Percentiles rank a stretch among this genome's conserved stretches.
phyloP scores from a whole-genome alignment of 1,140 invertebrate genomes.

The Apis cerana region DNA sequence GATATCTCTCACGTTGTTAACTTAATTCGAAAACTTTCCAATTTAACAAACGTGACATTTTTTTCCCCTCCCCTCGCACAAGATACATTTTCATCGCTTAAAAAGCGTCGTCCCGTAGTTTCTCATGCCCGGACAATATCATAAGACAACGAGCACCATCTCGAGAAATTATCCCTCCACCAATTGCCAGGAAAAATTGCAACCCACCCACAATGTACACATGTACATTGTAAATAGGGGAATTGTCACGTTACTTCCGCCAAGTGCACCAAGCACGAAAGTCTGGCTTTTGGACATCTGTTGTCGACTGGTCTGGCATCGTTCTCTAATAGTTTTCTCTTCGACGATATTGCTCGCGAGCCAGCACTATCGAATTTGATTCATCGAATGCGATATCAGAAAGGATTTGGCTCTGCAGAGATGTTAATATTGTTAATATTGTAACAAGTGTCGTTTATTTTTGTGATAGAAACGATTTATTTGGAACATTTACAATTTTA shows the following conservation, averaged over 20 bases:
- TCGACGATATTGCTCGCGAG: slow-evolving; percentile 44
- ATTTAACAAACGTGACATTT: too few relatives aligned
- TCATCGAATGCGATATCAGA: slow-evolving; percentile 23
- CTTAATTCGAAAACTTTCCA: too few relatives aligned
- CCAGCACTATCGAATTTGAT: slow-evolving; percentile 15
- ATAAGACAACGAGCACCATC: background rate
- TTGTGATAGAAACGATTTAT: too few relatives aligned
- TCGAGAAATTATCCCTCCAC: background rate
- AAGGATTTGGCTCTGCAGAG: background rate
- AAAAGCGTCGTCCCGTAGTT: too few relatives aligned
- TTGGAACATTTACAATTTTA: too few relatives aligned
- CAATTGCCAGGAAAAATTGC: slow-evolving; percentile 18
- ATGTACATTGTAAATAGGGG: slow-evolving; percentile 24
- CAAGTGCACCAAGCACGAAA: background rate
- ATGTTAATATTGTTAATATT: too few relatives aligned
- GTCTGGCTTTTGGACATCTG: slow-evolving; percentile 17
- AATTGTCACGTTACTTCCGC: slow-evolving; percentile 10
- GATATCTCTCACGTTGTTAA: too few relatives aligned
- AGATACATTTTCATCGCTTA: too few relatives aligned
- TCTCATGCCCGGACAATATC: background rate
- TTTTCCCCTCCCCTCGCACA: too few relatives aligned
- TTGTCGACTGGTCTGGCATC: background rate
- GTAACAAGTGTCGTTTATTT: too few relatives aligned
- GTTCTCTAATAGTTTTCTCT: slow-evolving; percentile 50
- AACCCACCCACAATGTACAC: background rate